These are phyloP conservation scores for Myrmecophaga tridactyla DNA, from an alignment of 2,113 vertebrate species.

Conservation along the genomic window DNA sequence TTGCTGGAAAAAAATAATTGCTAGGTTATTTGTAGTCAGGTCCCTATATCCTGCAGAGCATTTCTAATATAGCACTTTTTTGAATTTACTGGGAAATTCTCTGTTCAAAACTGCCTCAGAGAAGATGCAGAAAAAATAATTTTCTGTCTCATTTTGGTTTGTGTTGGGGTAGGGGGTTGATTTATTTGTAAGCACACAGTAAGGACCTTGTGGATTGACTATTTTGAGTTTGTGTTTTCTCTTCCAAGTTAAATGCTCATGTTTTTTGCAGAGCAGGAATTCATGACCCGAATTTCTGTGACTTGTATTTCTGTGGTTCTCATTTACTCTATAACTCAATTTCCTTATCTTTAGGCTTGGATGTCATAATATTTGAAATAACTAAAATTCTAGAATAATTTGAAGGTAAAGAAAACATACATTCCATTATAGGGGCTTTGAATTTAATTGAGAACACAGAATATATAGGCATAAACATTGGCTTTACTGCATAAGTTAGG, in stretches of 20 bases:
- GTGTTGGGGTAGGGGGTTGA: not conserved
- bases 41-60: not conserved
- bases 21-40: not conserved
- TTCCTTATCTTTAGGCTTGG: not conserved
- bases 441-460: not conserved
- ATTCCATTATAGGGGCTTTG: not conserved
- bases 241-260: not conserved
- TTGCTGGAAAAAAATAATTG: not conserved
- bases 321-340: not conserved
- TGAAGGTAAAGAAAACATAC: not conserved
- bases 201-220: not conserved
- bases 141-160: not conserved
- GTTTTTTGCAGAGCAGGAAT: not conserved
- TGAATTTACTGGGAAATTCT: not conserved
- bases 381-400: not conserved
- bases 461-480: not conserved
- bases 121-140: not conserved
- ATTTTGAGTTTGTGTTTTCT: not conserved
- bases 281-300: not conserved
- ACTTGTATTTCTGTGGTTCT: not conserved
- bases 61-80: not conserved
- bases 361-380: not conserved
- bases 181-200: not conserved
- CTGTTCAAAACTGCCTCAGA: not conserved
- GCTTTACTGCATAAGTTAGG: not conserved